Conservation (phyloP, 2,797 vertebrate genomes). For the Anguilla anguilla region DNA sequence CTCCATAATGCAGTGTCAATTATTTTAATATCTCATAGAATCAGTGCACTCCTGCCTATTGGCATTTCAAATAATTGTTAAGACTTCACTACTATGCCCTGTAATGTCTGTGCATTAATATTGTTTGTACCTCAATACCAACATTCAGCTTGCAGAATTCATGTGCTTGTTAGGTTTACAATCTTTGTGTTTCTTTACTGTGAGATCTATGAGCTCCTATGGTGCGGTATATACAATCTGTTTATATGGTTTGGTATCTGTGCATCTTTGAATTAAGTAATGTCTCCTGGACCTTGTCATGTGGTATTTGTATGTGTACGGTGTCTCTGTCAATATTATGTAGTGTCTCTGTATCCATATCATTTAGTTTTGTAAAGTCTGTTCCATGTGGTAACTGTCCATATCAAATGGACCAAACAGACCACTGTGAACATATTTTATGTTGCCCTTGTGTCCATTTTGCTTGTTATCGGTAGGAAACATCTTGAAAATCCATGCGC, state of each 20-base stretch:
- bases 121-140: neutral
- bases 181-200: neutral
- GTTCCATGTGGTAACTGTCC: neutral
- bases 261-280: too few species aligned
- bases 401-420: neutral
- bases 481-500: neutral
- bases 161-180: neutral
- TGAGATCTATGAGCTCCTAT: too few species aligned
- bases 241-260: too few species aligned
- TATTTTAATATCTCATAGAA: neutral
- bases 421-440: neutral
- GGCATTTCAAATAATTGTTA: neutral
- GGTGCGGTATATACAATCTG: too few species aligned
- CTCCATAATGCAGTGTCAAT: neutral
- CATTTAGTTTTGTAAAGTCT: neutral
- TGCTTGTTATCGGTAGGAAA: neutral
- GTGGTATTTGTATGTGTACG: neutral
- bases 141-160: neutral
- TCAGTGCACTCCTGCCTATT: neutral
- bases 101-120: neutral
- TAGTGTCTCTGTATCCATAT: neutral
- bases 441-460: neutral
- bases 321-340: neutral
- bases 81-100: neutral
- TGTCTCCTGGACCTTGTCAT: too few species aligned